These are phyloP conservation scores for Megaceryle maxima DNA, from an alignment of 2,113 vertebrate genomes.

Conservation along the genomic window DNA sequence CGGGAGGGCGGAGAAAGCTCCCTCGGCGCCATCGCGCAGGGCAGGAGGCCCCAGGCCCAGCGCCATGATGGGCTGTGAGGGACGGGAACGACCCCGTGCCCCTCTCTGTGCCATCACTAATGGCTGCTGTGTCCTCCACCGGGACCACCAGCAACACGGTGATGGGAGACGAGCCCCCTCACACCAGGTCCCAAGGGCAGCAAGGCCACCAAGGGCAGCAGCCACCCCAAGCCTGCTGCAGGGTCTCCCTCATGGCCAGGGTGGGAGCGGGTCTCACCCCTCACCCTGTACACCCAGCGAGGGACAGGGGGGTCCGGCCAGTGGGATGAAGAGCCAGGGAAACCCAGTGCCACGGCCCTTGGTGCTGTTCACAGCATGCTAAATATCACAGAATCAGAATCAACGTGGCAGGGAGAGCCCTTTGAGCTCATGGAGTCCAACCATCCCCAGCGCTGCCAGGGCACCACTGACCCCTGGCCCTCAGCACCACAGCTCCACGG, in stretches of 20 bases:
- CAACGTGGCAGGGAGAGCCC: no score
- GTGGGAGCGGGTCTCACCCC: neutral
- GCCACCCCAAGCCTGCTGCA: fast-evolving
- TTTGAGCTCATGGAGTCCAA: no score
- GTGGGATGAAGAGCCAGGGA: neutral
- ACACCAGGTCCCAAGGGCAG: fast-evolving
- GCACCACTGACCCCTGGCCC: no score
- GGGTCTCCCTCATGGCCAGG: neutral
- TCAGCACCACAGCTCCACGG: neutral
- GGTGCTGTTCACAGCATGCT: no score
- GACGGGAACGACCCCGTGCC: fast-evolving
- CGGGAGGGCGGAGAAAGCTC: neutral
- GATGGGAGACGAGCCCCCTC: neutral
- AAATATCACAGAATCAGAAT: no score
- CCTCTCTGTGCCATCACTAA: neutral
- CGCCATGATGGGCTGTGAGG: neutral
- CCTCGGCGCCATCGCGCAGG: neutral
- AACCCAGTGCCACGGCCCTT: neutral
- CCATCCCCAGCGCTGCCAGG: no score
- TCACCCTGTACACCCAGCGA: fast-evolving
- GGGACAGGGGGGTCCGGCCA: neutral
- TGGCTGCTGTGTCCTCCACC: neutral
- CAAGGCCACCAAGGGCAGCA: neutral
- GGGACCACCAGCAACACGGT: neutral
- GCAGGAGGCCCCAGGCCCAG: neutral